Conservation (phyloP, 2,797 vertebrate species). For the Morus bassanus region DNA sequence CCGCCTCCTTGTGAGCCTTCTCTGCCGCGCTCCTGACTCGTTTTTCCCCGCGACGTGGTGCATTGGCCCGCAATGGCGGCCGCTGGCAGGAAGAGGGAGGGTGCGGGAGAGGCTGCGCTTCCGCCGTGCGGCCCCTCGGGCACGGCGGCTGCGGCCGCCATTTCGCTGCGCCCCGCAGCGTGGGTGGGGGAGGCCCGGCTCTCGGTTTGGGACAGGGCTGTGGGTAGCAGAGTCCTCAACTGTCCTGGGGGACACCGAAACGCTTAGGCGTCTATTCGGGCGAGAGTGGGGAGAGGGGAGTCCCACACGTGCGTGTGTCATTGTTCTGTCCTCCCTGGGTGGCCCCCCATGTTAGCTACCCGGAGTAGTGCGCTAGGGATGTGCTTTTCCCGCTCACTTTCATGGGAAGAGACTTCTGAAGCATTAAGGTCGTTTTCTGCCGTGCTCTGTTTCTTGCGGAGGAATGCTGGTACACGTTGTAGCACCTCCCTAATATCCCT, state of each 20-base stretch:
- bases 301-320: background rate
- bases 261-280: rapidly evolving
- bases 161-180: background rate
- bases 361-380: rapidly evolving
- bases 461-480: background rate
- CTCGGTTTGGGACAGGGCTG: background rate
- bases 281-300: no score
- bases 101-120: background rate
- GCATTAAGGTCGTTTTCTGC: rapidly evolving
- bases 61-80: constrained; percentile 59
- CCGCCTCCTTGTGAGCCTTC: background rate
- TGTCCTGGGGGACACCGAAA: rapidly evolving
- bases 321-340: background rate
- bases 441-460: rapidly evolving
- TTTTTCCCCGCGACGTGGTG: constrained; percentile 31
- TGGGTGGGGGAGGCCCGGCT: background rate
- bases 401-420: background rate
- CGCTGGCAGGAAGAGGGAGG: background rate
- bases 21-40: no score
- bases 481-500: rapidly evolving
- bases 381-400: rapidly evolving
- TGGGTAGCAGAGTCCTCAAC: rapidly evolving
- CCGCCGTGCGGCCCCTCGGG: background rate
- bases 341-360: rapidly evolving
- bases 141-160: background rate